Percentiles rank a stretch among this genome's conserved stretches.
These are phyloP conservation scores for Idris sp. DNA, from an alignment of 1,140 invertebrate genomes.

Conservation along the genomic window DNA sequence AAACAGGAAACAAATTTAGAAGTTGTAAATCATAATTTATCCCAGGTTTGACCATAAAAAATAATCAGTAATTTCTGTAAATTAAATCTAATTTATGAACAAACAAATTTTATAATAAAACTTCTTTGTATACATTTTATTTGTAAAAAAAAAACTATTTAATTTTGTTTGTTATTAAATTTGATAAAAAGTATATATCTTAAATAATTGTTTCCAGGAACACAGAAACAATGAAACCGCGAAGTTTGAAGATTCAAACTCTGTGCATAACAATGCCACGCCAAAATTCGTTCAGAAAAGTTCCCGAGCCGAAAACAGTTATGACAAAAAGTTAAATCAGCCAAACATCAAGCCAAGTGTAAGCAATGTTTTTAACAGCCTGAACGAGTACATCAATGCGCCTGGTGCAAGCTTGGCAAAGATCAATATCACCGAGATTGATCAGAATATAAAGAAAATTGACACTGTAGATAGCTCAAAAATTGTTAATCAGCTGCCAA, in stretches of 20 bases:
- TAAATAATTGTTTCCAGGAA: no score
- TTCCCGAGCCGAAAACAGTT: conserved; percentile 69
- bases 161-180: no score
- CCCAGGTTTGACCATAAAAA: no score
- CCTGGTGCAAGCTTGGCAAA: conserved; percentile 67
- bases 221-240: no score
- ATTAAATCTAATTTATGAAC: no score
- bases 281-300: conserved; percentile 68
- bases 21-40: not conserved
- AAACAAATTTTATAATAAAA: no score
- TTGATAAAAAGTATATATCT: no score
- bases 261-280: conserved; percentile 69
- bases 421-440: conserved; percentile 28
- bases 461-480: conserved; percentile 19
- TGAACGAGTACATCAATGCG: conserved; percentile 81
- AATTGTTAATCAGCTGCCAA: conserved; percentile 28
- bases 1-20: conserved; percentile 17
- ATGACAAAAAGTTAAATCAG: conserved; percentile 74
- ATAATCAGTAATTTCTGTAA: no score
- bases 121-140: no score
- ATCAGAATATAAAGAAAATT: conserved; percentile 14
- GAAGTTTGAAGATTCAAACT: conserved; percentile 46
- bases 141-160: no score
- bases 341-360: conserved; percentile 77
- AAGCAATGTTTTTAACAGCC: conserved; percentile 82